Evolutionary conservation across 2,888 invertebrate species (phyloP).

Genomic region (Brenthis daphne): DNA sequence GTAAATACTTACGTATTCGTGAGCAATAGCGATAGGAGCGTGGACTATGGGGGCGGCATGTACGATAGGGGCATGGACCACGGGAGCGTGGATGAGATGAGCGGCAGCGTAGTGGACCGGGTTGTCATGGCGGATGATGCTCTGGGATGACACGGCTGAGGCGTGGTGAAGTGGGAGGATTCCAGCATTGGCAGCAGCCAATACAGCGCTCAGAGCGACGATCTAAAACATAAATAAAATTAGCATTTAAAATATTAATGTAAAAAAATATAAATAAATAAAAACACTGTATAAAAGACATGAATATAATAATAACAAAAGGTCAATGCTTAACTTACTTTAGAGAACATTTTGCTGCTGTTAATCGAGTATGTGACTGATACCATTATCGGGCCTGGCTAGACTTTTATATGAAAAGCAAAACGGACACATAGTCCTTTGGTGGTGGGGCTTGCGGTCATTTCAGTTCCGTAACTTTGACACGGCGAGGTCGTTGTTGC

Average conservation of each 20-base stretch:
- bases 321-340: conserved; percentile 62
- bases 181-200: conserved; percentile 81
- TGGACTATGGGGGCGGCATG: conserved; percentile 58
- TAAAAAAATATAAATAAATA: not conserved
- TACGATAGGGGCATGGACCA: conserved; percentile 60
- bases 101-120: conserved; percentile 65
- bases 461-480: conserved; percentile 81
- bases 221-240: conserved; percentile 53
- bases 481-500: conserved; percentile 76
- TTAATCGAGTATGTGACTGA: conserved; percentile 79
- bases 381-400: conserved; percentile 72
- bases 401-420: conserved; percentile 81
- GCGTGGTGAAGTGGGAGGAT: conserved; percentile 72
- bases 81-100: conserved; percentile 53
- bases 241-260: conserved; percentile 4
- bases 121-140: conserved; percentile 74
- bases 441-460: conserved; percentile 75
- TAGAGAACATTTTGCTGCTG: conserved; percentile 79
- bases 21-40: conserved; percentile 53
- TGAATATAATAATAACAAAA: conserved; percentile 9
- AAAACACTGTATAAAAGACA: not conserved
- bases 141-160: conserved; percentile 75
- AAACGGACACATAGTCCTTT: conserved; percentile 72
- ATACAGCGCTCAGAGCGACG: conserved; percentile 71
- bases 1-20: conserved; percentile 64